phyloP scores from a whole-genome alignment of 2,888 invertebrate genomes.

The Heliconius erato region DNA sequence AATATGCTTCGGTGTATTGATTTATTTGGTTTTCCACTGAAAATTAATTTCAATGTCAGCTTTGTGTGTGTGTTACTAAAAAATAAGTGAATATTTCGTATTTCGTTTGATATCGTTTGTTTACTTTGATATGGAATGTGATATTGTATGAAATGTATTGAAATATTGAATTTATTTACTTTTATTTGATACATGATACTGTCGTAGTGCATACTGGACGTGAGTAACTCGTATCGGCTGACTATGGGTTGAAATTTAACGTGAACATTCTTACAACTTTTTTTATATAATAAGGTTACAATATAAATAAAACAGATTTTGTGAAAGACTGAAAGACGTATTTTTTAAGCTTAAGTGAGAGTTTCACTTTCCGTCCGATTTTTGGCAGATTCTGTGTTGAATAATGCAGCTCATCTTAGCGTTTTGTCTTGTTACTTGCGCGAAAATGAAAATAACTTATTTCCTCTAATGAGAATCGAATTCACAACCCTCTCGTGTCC shows the following conservation, averaged over 20 bases:
- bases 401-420: too few species aligned
- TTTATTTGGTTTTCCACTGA: slow-evolving; percentile 7
- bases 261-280: background rate
- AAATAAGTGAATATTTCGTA: slow-evolving; percentile 12
- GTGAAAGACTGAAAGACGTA: too few species aligned
- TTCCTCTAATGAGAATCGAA: background rate
- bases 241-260: background rate
- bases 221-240: background rate
- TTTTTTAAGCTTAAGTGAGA: too few species aligned
- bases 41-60: slow-evolving; percentile 20
- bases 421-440: background rate
- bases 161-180: background rate
- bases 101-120: background rate
- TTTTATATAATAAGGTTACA: too few species aligned
- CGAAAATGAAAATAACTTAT: background rate
- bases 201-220: background rate
- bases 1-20: slow-evolving; percentile 12
- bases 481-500: background rate
- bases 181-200: background rate
- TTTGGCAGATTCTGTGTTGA: too few species aligned
- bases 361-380: too few species aligned
- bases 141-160: background rate
- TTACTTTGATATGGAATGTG: background rate
- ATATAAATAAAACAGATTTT: too few species aligned
- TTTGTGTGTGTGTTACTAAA: background rate